Conservation (phyloP, 2,113 vertebrate species). For the rabbit (Oryctolagus cuniculus) region DNA sequence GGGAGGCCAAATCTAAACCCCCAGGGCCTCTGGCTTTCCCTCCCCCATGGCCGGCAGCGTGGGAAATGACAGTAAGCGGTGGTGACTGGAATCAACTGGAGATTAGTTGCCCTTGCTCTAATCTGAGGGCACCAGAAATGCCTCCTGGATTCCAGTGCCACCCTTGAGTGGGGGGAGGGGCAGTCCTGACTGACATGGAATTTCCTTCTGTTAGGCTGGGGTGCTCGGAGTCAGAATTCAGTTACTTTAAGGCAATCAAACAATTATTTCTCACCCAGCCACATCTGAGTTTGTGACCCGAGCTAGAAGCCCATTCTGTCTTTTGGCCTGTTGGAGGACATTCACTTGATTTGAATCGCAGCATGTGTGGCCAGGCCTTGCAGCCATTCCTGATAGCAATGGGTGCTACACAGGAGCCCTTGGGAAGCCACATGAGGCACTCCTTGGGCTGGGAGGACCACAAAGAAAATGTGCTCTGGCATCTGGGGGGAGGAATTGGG, state of each 20-base stretch:
- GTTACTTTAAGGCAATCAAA: constrained; percentile 17
- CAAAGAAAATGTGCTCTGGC: not conserved
- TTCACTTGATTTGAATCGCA: constrained; percentile 46
- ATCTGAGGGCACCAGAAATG: constrained; percentile 21
- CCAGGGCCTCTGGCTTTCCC: not conserved
- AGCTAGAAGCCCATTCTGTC: not conserved
- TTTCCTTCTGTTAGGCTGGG: constrained; percentile 4
- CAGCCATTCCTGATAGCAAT: not conserved
- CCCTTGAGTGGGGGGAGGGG: not conserved
- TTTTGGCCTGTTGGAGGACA: not conserved
- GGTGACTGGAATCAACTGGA: not conserved
- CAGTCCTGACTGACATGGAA: not conserved
- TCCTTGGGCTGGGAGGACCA: not conserved
- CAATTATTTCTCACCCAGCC: not conserved
- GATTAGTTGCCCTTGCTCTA: not conserved
- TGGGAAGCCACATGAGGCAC: not conserved
- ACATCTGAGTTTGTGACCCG: not conserved
- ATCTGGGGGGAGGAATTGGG: not conserved
- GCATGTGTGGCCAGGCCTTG: not conserved
- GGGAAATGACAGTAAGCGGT: not conserved
- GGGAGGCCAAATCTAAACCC: not conserved
- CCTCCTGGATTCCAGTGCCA: not conserved
- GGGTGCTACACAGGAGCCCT: not conserved
- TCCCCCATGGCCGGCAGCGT: not conserved
- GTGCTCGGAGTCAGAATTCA: constrained; percentile 15